Evolutionary conservation across 2,888 invertebrate species (phyloP).

Genomic region (Plagodis dolabraria): DNA sequence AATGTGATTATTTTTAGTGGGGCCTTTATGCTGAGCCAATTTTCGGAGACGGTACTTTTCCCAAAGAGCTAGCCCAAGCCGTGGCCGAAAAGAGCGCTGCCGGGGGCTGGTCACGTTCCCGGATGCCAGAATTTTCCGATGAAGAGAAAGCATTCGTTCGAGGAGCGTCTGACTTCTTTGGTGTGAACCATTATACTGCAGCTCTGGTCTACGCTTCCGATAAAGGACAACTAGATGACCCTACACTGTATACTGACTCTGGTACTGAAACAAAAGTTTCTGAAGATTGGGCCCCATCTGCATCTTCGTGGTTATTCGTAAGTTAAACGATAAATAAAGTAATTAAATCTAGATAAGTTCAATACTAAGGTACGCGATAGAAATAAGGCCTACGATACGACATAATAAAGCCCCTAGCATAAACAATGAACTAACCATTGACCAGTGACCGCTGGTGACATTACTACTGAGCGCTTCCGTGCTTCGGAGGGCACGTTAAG

Average conservation of each 20-base stretch:
- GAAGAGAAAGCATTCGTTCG: constrained; percentile 61
- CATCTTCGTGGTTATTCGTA: constrained; percentile 42
- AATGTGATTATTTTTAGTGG: constrained; percentile 48
- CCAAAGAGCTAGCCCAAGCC: constrained; percentile 69
- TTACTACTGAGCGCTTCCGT: too few relatives aligned
- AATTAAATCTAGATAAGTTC: not conserved
- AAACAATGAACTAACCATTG: too few relatives aligned
- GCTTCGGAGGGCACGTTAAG: too few relatives aligned
- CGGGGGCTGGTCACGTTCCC: constrained; percentile 69
- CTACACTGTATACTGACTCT: constrained; percentile 49
- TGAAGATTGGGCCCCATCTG: constrained; percentile 54
- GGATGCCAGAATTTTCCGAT: constrained; percentile 73
- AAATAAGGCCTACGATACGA: too few relatives aligned
- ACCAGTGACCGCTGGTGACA: too few relatives aligned
- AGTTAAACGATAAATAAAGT: too few relatives aligned
- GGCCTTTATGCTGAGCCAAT: constrained; percentile 79
- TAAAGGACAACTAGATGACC: constrained; percentile 22
- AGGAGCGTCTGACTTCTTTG: constrained; percentile 68
- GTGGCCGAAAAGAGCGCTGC: constrained; percentile 70
- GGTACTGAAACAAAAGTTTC: constrained; percentile 41
- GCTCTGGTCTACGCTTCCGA: constrained; percentile 46
- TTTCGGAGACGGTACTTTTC: constrained; percentile 80
- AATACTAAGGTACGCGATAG: too few relatives aligned
- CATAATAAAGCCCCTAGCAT: too few relatives aligned
- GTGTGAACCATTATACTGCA: constrained; percentile 89